Conservation (phyloP, 2,888 invertebrate genomes). For the Callyntrura sp. region DNA sequence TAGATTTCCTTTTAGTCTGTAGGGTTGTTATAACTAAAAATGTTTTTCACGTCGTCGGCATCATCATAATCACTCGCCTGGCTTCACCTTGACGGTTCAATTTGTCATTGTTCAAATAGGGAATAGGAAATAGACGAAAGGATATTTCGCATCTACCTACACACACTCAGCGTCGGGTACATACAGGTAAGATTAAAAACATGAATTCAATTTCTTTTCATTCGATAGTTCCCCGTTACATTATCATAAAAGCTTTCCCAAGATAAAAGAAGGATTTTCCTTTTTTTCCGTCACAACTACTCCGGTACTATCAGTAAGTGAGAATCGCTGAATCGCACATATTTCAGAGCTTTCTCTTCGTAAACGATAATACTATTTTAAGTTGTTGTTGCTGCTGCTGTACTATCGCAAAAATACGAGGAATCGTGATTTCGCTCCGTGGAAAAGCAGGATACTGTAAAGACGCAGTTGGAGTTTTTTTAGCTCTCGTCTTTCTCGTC, state of each 20-base stretch:
- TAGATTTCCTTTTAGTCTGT: too few relatives aligned
- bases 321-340: not conserved
- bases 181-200: not conserved
- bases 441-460: not conserved
- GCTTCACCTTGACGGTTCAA: slow-evolving; percentile 61
- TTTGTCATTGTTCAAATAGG: slow-evolving; percentile 48
- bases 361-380: not conserved
- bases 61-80: slow-evolving; percentile 11
- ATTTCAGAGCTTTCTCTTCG: not conserved
- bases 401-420: slow-evolving; percentile 10
- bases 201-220: slow-evolving; percentile 51
- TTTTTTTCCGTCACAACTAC: not conserved
- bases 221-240: slow-evolving; percentile 32
- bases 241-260: slow-evolving; percentile 36
- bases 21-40: too few relatives aligned
- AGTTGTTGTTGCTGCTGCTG: not conserved
- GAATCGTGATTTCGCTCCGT: slow-evolving; percentile 1
- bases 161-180: too few relatives aligned
- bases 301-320: slow-evolving; percentile 17
- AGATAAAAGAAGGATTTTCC: slow-evolving; percentile 10
- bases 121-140: slow-evolving; percentile 16
- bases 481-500: not conserved
- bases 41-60: slow-evolving; percentile 5
- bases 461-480: not conserved
- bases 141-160: slow-evolving; percentile 5